phyloP scores from a whole-genome alignment of 2,797 vertebrate genomes.

The Muscicapa striata region DNA sequence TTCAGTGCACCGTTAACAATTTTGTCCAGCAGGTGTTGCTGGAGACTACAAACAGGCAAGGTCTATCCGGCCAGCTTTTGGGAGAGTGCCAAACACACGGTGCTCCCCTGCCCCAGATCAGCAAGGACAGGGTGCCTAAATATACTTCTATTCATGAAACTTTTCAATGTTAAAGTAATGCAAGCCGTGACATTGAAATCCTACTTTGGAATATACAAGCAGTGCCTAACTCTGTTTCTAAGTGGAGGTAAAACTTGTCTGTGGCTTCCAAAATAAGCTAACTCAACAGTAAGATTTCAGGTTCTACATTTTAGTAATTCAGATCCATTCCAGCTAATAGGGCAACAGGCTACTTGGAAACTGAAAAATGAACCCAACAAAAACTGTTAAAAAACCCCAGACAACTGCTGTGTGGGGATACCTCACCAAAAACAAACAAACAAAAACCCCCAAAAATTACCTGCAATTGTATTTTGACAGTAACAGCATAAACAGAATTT shows the following conservation, averaged over 20 bases:
- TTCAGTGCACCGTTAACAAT: background rate
- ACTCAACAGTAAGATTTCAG: background rate
- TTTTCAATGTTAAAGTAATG: background rate
- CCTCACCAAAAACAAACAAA: background rate
- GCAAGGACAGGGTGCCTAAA: background rate
- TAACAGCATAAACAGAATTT: background rate
- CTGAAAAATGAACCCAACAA: background rate
- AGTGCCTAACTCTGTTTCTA: background rate
- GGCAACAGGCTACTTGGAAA: background rate
- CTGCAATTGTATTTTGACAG: background rate
- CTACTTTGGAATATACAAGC: background rate
- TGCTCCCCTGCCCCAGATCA: background rate
- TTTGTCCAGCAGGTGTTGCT: conserved; percentile 60
- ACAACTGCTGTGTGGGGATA: background rate
- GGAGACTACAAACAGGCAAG: conserved; percentile 16
- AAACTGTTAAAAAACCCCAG: background rate
- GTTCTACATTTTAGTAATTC: background rate
- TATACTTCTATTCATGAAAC: background rate
- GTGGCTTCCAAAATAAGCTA: background rate
- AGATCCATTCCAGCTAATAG: background rate
- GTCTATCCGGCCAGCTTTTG: background rate
- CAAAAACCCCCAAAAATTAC: background rate
- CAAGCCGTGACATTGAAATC: background rate
- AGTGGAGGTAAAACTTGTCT: background rate
- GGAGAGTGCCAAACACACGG: background rate